Base-by-base conservation (phyloP, 1,140 invertebrate species). In the Neodiprion pinetum region DNA sequence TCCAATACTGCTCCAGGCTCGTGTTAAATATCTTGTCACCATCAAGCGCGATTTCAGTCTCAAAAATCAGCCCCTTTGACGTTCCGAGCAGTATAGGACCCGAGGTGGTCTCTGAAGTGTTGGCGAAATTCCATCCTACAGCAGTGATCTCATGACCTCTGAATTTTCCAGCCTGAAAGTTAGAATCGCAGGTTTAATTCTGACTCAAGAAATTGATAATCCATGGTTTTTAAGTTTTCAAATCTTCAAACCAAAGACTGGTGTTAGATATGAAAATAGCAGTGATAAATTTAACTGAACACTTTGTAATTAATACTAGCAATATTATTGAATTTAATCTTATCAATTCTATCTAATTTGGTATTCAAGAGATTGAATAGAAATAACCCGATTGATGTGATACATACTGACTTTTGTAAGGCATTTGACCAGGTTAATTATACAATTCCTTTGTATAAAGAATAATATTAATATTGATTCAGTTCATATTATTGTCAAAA, bases 11-110 rank as follows among this genome's bases (percentile, higher is more conserved):
- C 82, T 97, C 95, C 72, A 93, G 86, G 81, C 92, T 93, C 0
- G 92, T 92, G 17, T 88, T 90, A 85, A 95, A 96, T 82, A 96
- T 94, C 82, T 94, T 93, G 71, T 96, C 95, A 80, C 94, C 95
- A 53, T 95, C 93, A 28, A 92, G 88, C 48, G 92, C 92, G 66
- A 99, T 90, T 86, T 98, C 96, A 1, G 95, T 96, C 86, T 98
- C 97, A 87, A 97, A 93, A 78, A 99, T 95, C n/a, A 96, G 85
- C 23, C 97, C 97, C 84, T 95, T 95, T 14, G 95, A 95, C 0
- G 96, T 98, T 21, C 97, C 97, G 5, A 98, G 81, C 21, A 99
- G 87, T 78, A 98, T 97, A 1, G 95, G 91, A 5, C 95, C 95
- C 1, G 94, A 93, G 1, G 91, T 92, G 7, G 86, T 90, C 70